A percentile compares a stretch with the other conserved stretches of the same genome.
These are phyloP conservation scores for Myrmecobius fasciatus DNA, from an alignment of 2,113 vertebrate species.

Conservation along the genomic window DNA sequence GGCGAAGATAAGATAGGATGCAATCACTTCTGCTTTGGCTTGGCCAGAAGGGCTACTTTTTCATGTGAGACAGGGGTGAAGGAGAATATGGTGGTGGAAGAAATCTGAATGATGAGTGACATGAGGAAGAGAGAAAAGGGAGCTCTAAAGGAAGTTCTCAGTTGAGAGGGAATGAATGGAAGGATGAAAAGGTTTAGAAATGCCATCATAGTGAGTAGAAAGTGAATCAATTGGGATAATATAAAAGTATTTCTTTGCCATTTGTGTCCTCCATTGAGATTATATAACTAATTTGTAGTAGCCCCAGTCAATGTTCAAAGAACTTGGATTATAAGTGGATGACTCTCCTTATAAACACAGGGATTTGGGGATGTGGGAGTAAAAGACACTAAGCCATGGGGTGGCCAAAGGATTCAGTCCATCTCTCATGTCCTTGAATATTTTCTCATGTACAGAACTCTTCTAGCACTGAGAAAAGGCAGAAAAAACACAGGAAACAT, in stretches of 20 bases:
- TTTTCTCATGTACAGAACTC: not conserved
- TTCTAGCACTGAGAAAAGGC: not conserved
- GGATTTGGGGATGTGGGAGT: not conserved
- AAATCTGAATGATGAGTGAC: not conserved
- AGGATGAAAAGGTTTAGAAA: not conserved
- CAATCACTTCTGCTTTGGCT: not conserved
- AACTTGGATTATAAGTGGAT: not conserved
- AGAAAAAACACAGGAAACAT: not conserved
- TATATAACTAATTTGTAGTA: not conserved
- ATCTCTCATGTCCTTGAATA: not conserved
- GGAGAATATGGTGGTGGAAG: not conserved
- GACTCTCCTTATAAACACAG: not conserved
- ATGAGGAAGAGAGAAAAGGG: not conserved
- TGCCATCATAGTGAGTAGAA: not conserved
- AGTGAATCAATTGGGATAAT: not conserved
- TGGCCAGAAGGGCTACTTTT: not conserved
- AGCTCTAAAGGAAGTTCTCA: not conserved
- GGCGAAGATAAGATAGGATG: not conserved
- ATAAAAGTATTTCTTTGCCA: not conserved
- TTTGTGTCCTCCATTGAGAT: not conserved
- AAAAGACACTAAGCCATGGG: not conserved
- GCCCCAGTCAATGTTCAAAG: not conserved
- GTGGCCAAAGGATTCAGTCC: not conserved
- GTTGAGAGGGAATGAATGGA: not conserved
- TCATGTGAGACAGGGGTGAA: not conserved